phyloP scores from a whole-genome alignment of 2,113 vertebrate genomes.

The Physeter macrocephalus region DNA sequence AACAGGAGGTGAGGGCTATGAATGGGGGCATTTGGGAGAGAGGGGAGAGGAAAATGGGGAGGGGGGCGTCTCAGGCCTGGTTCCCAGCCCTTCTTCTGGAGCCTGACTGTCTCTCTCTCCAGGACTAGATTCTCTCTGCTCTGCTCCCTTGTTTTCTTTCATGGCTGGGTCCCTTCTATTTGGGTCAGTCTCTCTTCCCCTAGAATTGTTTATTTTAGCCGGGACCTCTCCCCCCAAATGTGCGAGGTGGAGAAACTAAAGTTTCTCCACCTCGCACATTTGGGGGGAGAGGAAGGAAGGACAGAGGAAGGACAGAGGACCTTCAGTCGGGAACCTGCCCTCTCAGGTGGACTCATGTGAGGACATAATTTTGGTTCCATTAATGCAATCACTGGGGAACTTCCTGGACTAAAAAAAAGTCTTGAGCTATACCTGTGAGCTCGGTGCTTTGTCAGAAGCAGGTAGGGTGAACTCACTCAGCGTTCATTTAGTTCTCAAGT shows the following conservation, averaged over 20 bases:
- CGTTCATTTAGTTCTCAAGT: neutral
- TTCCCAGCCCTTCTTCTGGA: neutral
- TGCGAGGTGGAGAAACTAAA: neutral
- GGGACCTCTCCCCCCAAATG: neutral
- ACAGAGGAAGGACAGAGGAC: neutral
- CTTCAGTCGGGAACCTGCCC: neutral
- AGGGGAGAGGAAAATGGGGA: neutral
- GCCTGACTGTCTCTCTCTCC: neutral
- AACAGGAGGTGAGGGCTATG: neutral
- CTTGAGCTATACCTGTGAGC: neutral
- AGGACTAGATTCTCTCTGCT: neutral
- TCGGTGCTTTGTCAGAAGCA: neutral
- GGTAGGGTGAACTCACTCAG: neutral
- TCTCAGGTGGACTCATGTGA: neutral
- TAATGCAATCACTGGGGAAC: neutral
- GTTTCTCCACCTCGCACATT: too few relatives aligned
- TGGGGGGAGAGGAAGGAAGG: too few relatives aligned
- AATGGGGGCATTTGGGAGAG: neutral
- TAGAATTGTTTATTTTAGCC: neutral
- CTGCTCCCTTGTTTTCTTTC: neutral
- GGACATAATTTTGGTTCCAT: neutral
- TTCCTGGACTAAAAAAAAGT: neutral
- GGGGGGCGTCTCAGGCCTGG: too few relatives aligned
- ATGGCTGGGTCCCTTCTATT: neutral
- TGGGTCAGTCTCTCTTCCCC: neutral